A percentile compares a stretch with the other conserved stretches of the same genome.
Conservation (phyloP, 2,888 invertebrate genomes). For the Subacronicta megacephala region DNA sequence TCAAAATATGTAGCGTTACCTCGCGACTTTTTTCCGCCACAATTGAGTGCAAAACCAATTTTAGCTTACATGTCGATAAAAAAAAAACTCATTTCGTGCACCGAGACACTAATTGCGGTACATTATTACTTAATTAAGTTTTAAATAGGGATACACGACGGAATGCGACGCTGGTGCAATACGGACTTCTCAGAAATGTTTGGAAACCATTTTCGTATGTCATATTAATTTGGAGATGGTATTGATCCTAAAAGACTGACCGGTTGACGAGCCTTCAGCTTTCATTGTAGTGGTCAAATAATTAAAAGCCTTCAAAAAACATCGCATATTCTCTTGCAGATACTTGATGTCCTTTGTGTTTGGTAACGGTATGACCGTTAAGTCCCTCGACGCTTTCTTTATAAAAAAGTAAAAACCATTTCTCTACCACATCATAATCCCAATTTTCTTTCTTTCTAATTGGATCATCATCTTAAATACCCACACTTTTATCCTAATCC, state of each 20-base stretch:
- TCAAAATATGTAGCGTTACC: no score
- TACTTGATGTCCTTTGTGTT: no score
- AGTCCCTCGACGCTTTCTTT: no score
- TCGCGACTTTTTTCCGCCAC: background rate
- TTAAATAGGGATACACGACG: slow-evolving; percentile 37
- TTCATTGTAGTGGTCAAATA: background rate
- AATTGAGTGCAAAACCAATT: slow-evolving; percentile 13
- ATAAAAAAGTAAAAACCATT: no score
- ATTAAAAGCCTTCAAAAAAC: no score
- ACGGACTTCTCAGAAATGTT: slow-evolving; percentile 39
- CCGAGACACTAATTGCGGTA: slow-evolving; percentile 23
- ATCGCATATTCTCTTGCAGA: no score
- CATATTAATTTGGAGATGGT: slow-evolving; percentile 32
- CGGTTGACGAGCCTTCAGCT: background rate
- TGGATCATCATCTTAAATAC: no score
- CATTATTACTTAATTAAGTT: slow-evolving; percentile 58
- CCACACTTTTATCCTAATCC: no score
- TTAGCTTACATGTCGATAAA: slow-evolving; percentile 1
- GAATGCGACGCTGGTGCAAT: slow-evolving; percentile 32
- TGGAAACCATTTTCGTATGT: slow-evolving; percentile 23
- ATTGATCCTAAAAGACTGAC: background rate
- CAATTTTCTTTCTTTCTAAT: no score
- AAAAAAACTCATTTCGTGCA: slow-evolving; percentile 17
- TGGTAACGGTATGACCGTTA: no score
- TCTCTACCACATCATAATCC: no score